Evolutionary conservation across 2,888 invertebrate species (phyloP).

Genomic region (Stictocephala bisonia): DNA sequence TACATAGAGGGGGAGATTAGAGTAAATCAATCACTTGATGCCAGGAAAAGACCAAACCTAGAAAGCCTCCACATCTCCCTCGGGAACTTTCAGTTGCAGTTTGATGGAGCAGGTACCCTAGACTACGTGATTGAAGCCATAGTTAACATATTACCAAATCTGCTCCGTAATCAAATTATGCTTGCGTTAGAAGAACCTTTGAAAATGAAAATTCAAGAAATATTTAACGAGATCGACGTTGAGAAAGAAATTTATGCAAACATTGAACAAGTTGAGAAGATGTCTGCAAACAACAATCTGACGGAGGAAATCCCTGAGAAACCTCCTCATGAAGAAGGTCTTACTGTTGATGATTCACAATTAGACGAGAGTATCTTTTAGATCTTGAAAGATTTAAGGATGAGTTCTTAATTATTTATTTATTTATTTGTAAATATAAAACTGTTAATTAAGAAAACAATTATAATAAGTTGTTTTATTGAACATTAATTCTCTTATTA

Average conservation of each 20-base stretch:
- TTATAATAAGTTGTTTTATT: too few relatives aligned
- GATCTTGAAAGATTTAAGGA: too few relatives aligned
- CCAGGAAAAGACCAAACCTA: conserved; percentile 76
- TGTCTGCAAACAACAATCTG: too few relatives aligned
- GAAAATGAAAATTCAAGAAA: conserved; percentile 77
- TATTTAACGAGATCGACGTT: conserved; percentile 77
- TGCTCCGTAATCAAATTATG: conserved; percentile 88
- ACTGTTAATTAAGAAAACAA: too few relatives aligned
- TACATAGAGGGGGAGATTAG: conserved; percentile 74
- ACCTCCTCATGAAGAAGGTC: too few relatives aligned
- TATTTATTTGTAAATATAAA: too few relatives aligned
- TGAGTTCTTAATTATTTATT: too few relatives aligned
- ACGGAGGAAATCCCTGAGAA: too few relatives aligned
- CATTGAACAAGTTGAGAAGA: too few relatives aligned
- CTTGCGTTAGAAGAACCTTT: conserved; percentile 84
- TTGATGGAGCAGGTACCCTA: conserved; percentile 86
- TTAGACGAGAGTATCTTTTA: too few relatives aligned
- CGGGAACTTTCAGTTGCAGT: conserved; percentile 86
- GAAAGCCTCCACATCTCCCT: conserved; percentile 82
- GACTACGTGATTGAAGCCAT: conserved; percentile 75
- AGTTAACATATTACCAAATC: conserved; percentile 85
- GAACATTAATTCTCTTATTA: too few relatives aligned
- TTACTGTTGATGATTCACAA: too few relatives aligned
- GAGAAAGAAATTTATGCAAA: conserved; percentile 81
- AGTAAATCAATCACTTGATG: conserved; percentile 81